These are phyloP conservation scores for Dreissena rostriformis DNA, from an alignment of 1,140 invertebrate species.

Conservation along the genomic window DNA sequence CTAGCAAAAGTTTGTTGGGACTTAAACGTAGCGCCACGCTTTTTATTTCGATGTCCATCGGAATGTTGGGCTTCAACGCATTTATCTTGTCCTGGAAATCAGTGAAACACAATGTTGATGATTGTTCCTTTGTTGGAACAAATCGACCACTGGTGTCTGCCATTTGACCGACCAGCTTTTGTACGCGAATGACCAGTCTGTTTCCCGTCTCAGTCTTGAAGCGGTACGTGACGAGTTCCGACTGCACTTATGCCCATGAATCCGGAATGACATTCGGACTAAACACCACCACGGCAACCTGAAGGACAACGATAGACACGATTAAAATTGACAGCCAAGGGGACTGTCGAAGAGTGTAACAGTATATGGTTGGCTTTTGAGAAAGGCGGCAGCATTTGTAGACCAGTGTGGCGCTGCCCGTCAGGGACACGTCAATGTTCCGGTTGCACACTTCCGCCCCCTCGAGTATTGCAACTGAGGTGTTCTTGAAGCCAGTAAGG, in stretches of 20 bases:
- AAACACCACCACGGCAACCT: constrained; percentile 9
- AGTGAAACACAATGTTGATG: neutral
- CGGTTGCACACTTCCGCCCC: constrained; percentile 20
- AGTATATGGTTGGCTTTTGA: neutral
- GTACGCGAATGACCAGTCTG: constrained; percentile 6
- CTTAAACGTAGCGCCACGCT: constrained; percentile 1
- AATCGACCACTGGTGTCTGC: neutral
- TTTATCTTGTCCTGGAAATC: neutral
- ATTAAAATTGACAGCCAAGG: constrained; percentile 18
- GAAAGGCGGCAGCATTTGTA: constrained; percentile 29
- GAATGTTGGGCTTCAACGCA: neutral
- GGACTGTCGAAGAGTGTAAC: constrained; percentile 1
- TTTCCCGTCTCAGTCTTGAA: constrained; percentile 12
- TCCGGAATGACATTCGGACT: constrained; percentile 17
- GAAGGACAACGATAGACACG: constrained; percentile 2
- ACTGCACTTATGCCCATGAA: neutral
- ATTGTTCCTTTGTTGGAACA: constrained; percentile 20
- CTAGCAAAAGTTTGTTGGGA: constrained; percentile 28
- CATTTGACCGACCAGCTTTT: constrained; percentile 4
- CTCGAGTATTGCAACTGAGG: neutral
- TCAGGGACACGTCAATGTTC: neutral
- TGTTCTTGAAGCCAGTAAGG: constrained; percentile 17
- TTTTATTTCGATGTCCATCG: constrained; percentile 14
- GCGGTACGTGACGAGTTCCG: neutral
- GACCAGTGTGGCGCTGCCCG: neutral